Conservation (phyloP, 1,140 invertebrate species). For the Dufourea novaeangliae region DNA sequence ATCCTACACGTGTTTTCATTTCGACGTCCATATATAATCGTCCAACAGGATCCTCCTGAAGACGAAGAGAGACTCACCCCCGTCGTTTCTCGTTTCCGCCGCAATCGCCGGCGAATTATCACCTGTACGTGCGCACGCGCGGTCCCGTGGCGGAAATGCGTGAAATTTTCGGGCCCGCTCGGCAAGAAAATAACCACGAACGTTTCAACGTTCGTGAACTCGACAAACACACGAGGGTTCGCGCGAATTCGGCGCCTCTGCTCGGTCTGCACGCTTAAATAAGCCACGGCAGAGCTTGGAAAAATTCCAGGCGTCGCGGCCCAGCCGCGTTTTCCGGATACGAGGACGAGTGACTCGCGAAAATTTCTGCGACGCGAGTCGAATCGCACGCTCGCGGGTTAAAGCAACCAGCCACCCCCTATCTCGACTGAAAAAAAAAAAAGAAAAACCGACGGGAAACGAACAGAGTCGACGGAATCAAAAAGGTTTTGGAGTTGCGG, state of each 20-base stretch:
- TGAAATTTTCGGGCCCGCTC: neutral
- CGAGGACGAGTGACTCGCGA: neutral
- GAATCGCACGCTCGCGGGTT: neutral
- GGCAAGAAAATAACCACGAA: constrained; percentile 15
- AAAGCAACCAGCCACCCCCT: neutral
- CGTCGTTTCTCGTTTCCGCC: constrained; percentile 13
- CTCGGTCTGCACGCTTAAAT: constrained; percentile 13
- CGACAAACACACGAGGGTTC: constrained; percentile 29
- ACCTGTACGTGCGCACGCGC: neutral
- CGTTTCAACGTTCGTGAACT: constrained; percentile 11
- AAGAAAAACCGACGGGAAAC: neutral
- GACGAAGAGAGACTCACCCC: too few relatives aligned
- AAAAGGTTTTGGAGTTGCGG: neutral
- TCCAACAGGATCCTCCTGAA: neutral
- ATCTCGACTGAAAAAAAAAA: neutral
- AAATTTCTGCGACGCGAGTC: constrained; percentile 27
- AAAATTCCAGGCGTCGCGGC: constrained; percentile 5
- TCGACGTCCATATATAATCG: neutral
- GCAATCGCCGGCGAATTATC: constrained; percentile 14
- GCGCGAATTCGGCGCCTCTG: constrained; percentile 17
- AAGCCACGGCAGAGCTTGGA: neutral
- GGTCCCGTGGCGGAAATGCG: neutral
- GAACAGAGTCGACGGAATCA: neutral
- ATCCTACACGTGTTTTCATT: too few relatives aligned
- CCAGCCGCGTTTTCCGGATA: neutral